Base-by-base conservation (phyloP, 2,113 vertebrate species). In the Pungitius pungitius region DNA sequence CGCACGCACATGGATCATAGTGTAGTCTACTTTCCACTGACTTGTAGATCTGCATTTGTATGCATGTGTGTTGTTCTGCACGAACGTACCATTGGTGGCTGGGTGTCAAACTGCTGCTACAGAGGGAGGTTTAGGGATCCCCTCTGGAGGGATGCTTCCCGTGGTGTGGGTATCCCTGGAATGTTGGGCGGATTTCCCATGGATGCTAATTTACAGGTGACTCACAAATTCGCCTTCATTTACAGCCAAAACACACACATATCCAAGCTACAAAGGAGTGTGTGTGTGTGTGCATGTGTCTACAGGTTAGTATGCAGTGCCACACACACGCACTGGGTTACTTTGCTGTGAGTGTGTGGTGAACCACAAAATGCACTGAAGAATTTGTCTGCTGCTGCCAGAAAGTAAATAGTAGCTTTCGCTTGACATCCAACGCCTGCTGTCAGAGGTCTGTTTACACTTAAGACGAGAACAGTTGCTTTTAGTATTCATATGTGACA, bases 101-200 rank as follows among this genome's bases (percentile, higher is more conserved):
- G 33, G 27, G 4, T 14, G 37, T 26, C 71, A 81, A 54, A 59
- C 20, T 66, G 52, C 71, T 62, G 18, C 43, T 55, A 5, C 55
- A 63, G 37, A 73, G 51, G 58, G 76, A 75, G 75, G 81, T 83
- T 76, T 57, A 56, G 58, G 57, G 71, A 62, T 75, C 84, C 81
- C 37, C 72, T 71, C 69, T 30, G 26, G 37, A 81, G 69, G 43
- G 80, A 77, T 27, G 56, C 80, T 87, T 84, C 85, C 86, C 59
- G 82, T 89, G 84, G 81, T 85, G 69, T 80, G 89, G 84, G 82
- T 73, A 90, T 89, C 81, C 85, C 72, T 82, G 90, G 90, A 91
- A 91, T 91, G 91, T 68, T 71, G 65, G 40, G 69, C 52, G 69
- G 47, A 80, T 86, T 89, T 87, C 85, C 80, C 84, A 84, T 65